Conservation (phyloP, 2,113 vertebrate species). For the Boulengeromyrus knoepffleri region DNA sequence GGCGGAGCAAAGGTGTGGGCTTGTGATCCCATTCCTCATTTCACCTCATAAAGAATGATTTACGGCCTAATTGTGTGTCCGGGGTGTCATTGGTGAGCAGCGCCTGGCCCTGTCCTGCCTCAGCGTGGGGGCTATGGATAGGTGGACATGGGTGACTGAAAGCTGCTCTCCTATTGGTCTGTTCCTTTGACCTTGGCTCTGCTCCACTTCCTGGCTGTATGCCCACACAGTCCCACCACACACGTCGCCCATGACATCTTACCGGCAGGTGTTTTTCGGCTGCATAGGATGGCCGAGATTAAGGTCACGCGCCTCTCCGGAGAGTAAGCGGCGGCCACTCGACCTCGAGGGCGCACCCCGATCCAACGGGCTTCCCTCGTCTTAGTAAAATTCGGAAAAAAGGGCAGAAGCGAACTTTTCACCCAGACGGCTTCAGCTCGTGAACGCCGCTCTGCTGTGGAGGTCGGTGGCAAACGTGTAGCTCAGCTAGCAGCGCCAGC, state of each 20-base stretch:
- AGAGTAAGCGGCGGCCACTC: not conserved
- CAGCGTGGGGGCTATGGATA: not conserved
- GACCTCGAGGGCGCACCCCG: not conserved
- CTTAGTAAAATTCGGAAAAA: not conserved
- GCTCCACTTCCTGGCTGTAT: not conserved
- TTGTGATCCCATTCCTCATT: not conserved
- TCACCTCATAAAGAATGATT: not conserved
- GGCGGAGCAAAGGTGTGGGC: not conserved
- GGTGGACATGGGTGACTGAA: not conserved
- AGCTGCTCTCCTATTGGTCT: not conserved
- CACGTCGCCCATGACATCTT: not conserved
- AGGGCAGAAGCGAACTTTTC: not conserved
- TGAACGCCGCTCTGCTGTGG: not conserved
- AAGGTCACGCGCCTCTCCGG: not conserved
- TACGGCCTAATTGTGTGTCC: not conserved
- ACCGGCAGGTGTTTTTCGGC: not conserved
- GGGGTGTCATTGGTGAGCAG: not conserved
- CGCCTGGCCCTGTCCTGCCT: not conserved
- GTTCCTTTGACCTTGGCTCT: not conserved
- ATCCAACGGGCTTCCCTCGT: not conserved
- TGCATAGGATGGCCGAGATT: not conserved
- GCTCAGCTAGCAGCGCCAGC: not conserved
- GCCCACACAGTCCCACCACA: not conserved
- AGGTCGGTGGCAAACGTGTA: not conserved
- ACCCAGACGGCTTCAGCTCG: not conserved